phyloP scores from a whole-genome alignment of 2,888 invertebrate species.

The Hirudinaria manillensis region DNA sequence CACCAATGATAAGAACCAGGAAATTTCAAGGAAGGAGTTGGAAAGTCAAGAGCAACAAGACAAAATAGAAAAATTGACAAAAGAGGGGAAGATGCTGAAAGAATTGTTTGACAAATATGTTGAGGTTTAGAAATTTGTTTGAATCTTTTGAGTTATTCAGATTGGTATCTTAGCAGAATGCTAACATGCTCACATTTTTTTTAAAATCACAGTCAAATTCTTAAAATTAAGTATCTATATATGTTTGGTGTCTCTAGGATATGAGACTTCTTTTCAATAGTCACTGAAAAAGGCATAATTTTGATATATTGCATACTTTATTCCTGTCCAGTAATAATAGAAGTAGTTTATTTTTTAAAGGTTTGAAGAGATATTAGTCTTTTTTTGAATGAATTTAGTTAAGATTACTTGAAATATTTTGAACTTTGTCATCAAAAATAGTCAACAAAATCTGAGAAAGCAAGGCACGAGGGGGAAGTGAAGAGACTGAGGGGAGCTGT shows the following conservation, averaged over 20 bases:
- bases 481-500: neutral
- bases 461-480: neutral
- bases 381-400: too few species aligned
- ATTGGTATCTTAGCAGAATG: neutral
- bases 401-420: neutral
- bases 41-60: constrained; percentile 12
- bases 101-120: neutral
- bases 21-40: neutral
- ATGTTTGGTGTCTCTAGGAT: too few species aligned
- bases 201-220: neutral
- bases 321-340: too few species aligned
- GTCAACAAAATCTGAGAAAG: constrained; percentile 3
- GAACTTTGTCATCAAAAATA: neutral
- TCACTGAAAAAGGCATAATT: too few species aligned
- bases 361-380: too few species aligned
- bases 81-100: constrained; percentile 2
- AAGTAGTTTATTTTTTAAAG: too few species aligned
- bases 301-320: too few species aligned
- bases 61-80: neutral
- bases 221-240: too few species aligned
- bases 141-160: neutral
- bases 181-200: neutral
- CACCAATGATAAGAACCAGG: neutral
- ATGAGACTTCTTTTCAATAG: too few species aligned
- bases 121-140: constrained; percentile 6